phyloP scores from a whole-genome alignment of 1,140 invertebrate genomes.

The Papilio xuthus region DNA sequence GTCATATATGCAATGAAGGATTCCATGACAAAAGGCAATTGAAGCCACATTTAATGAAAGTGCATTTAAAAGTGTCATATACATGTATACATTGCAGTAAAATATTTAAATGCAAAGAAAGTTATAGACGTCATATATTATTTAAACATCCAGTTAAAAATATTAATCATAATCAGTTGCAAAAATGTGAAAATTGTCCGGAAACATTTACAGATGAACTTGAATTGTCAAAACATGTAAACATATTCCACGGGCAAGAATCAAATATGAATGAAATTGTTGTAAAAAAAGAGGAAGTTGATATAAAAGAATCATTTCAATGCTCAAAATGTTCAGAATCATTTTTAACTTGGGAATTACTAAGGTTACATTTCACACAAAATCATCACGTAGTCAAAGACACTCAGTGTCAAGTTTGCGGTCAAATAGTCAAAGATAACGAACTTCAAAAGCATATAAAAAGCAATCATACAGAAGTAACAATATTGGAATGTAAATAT shows the following conservation, averaged over 20 bases:
- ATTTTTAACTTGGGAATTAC: constrained; percentile 58
- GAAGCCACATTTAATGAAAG: constrained; percentile 70
- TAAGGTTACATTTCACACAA: constrained; percentile 66
- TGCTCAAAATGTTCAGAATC: constrained; percentile 69
- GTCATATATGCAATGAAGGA: constrained; percentile 67
- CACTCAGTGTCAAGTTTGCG: constrained; percentile 74
- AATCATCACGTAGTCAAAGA: constrained; percentile 60
- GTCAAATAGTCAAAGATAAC: constrained; percentile 60
- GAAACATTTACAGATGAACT: constrained; percentile 68
- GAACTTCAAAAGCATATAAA: constrained; percentile 74
- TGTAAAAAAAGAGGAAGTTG: constrained; percentile 65
- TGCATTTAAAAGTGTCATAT: constrained; percentile 72
- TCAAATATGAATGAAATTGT: constrained; percentile 38
- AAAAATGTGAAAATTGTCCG: constrained; percentile 65
- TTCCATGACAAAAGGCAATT: constrained; percentile 70
- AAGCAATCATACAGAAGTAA: constrained; percentile 51
- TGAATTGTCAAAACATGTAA: constrained; percentile 67
- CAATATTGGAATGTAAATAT: constrained; percentile 61
- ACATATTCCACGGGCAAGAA: constrained; percentile 51
- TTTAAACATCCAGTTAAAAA: constrained; percentile 61
- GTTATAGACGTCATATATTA: constrained; percentile 66
- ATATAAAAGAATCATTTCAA: constrained; percentile 60
- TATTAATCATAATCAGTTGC: constrained; percentile 43
- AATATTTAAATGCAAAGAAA: constrained; percentile 72
- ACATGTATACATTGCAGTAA: constrained; percentile 70